phyloP scores from a whole-genome alignment of 2,797 vertebrate species.

The Periophthalmus magnuspinnatus region DNA sequence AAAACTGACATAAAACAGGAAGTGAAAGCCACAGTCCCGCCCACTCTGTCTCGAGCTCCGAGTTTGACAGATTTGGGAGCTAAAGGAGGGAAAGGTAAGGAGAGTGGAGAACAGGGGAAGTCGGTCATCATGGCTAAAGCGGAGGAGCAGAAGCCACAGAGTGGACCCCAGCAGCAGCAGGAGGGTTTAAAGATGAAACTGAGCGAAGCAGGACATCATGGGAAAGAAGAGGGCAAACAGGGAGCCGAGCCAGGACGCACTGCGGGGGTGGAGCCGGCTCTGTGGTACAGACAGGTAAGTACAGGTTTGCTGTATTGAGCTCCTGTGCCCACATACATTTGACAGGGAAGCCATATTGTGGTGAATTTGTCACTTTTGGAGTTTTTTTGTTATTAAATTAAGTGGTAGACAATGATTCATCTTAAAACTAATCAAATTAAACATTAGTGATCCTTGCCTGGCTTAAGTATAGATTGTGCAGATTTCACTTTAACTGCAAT shows the following conservation, averaged over 20 bases:
- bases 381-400: too few relatives aligned
- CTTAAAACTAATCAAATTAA: too few relatives aligned
- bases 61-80: constrained; percentile 89
- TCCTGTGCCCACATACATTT: too few relatives aligned
- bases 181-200: constrained; percentile 93
- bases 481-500: too few relatives aligned
- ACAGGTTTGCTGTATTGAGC: neutral
- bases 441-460: too few relatives aligned
- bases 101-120: constrained; percentile 83
- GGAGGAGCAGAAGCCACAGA: constrained; percentile 83
- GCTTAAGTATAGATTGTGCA: too few relatives aligned
- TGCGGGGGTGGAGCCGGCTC: constrained; percentile 84
- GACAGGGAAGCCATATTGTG: too few relatives aligned
- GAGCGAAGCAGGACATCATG: constrained; percentile 83
- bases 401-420: too few relatives aligned
- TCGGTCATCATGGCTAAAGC: constrained; percentile 93
- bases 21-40: constrained; percentile 88
- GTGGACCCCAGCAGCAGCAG: constrained; percentile 74
- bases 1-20: constrained; percentile 93
- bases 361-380: too few relatives aligned
- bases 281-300: constrained; percentile 97
- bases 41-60: constrained; percentile 90
- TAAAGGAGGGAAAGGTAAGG: constrained; percentile 81
- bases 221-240: constrained; percentile 86
- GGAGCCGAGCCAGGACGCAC: constrained; percentile 80